Evolutionary conservation across 1,140 invertebrate species (phyloP), one percentile per base, ranked within the genome.

Genomic region (Panagrolaimus sp.): DNA sequence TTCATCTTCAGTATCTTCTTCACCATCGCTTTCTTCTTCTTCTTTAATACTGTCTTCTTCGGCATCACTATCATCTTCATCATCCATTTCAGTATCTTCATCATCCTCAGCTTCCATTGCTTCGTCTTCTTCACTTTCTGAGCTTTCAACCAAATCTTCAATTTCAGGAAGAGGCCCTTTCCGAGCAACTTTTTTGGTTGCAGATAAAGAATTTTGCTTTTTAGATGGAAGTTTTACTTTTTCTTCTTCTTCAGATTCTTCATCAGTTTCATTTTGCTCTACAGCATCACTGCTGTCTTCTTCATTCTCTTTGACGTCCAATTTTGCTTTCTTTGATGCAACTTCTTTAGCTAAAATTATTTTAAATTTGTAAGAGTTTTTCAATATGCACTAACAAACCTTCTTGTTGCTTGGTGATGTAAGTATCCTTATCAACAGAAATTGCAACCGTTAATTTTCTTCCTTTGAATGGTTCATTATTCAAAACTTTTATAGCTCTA

Each of bases 301-400:
- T 12, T 58, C 52, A 26, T 58, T 21, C 21, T 21, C 21, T 12
- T 26, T 21, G 4, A 21, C 8, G 1, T 28, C 10, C n/a, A 26
- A 26, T 12, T 21, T 21, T 58, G 52, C 52, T 21, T 58, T 58
- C 17, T 21, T 21, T 58, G 21, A 26, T 5, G 52, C 47, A 48
- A 24, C 47, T 48, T 48, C 47, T 48, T 48, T 48, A 15, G 21
- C 52, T 58, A 28, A 58, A 58, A 58, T 58, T 21, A n/a, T 58
- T 26, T 58, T n/a, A n/a, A 21, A 58, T 26, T 24, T 21, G 26
- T 24, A 21, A 24, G 48, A n/a, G 17, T 52, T 1, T 28, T 12
- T 21, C 4, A 24, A 58, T 26, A 58, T 26, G 0, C 52, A 21
- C 0, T 26, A 14, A 58, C 52, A 1, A n/a, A 58, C 52, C 52